Conservation (phyloP, 1,140 invertebrate species). For the Temnothorax nylanderi region DNA sequence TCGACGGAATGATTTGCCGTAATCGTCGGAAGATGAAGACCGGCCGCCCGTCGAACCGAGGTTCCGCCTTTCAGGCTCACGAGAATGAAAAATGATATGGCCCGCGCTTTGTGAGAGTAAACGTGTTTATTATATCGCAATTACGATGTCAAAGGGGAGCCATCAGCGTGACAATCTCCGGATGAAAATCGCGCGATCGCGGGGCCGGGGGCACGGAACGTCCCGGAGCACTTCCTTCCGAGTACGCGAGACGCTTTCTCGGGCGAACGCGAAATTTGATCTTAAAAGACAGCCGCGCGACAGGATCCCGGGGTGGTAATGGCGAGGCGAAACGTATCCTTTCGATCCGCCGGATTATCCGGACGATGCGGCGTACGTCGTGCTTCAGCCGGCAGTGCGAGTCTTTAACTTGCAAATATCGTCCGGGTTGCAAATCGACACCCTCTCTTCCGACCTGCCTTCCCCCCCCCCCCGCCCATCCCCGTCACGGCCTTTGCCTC, state of each 20-base stretch:
- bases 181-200: conserved; percentile 19
- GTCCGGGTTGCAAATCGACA: conserved; percentile 66
- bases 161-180: conserved; percentile 37
- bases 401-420: conserved; percentile 39
- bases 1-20: neutral
- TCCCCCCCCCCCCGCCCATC: neutral
- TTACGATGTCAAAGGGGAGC: conserved; percentile 23
- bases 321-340: conserved; percentile 40
- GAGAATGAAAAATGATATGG: neutral
- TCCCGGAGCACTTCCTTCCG: neutral
- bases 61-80: neutral
- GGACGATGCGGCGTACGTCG: conserved; percentile 40
- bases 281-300: neutral
- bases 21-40: neutral
- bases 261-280: conserved; percentile 40
- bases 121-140: conserved; percentile 2
- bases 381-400: neutral
- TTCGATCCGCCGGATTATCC: conserved; percentile 59
- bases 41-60: neutral
- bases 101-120: neutral
- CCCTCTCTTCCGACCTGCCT: neutral
- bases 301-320: neutral
- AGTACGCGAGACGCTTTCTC: conserved; percentile 30
- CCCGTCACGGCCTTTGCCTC: neutral
- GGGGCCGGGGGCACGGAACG: neutral